Conservation (phyloP, 2,113 vertebrate species). For the Eolophus roseicapilla region DNA sequence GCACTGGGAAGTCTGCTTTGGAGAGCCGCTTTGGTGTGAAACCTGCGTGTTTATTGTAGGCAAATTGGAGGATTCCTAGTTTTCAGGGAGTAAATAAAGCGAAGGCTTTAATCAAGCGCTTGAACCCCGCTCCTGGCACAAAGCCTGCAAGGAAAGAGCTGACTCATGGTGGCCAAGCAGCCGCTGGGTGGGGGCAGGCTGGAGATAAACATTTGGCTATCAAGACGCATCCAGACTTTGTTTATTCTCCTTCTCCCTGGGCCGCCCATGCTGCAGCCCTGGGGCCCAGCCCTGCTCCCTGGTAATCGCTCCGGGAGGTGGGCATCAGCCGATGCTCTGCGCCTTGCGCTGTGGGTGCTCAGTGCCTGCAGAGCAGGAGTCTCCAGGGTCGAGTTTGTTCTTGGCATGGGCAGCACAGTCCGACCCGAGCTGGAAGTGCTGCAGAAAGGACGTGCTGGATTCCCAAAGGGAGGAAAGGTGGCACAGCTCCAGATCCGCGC, state of each 20-base stretch:
- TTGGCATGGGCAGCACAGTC: background rate
- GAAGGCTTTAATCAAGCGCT: background rate
- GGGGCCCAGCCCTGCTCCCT: background rate
- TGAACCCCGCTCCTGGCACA: background rate
- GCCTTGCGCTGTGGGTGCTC: fast-evolving
- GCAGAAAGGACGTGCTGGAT: fast-evolving
- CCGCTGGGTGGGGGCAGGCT: conserved; percentile 3
- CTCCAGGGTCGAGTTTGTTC: fast-evolving
- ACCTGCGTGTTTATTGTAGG: fast-evolving
- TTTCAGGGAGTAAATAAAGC: background rate
- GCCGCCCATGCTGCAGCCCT: fast-evolving
- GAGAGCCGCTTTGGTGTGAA: fast-evolving
- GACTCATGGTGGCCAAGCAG: conserved; percentile 27
- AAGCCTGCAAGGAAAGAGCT: background rate
- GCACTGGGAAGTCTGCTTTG: fast-evolving
- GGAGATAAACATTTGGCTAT: conserved; percentile 43
- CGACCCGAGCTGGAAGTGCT: fast-evolving
- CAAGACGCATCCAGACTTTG: conserved; percentile 15
- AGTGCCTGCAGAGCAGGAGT: background rate
- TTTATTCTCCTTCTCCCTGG: background rate
- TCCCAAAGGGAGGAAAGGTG: too few relatives aligned
- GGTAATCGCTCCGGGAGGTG: background rate
- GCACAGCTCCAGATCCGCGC: fast-evolving
- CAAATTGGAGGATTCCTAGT: fast-evolving
- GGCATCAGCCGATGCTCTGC: fast-evolving